These are phyloP conservation scores for Drosophila engyochracea DNA, from an alignment of 2,888 invertebrate genomes.

Conservation along the genomic window DNA sequence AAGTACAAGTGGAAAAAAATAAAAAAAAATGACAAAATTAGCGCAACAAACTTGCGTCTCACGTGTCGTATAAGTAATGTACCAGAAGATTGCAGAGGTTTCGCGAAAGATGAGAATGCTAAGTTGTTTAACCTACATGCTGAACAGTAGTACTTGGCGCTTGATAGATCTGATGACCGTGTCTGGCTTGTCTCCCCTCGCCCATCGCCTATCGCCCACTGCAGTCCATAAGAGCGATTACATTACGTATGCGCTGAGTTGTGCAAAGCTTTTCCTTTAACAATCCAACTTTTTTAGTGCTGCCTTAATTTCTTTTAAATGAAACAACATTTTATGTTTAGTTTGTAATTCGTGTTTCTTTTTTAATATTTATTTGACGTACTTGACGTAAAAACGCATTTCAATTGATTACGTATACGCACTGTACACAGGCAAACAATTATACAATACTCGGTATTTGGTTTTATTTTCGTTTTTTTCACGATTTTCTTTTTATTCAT, in stretches of 20 bases:
- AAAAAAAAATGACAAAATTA: constrained; percentile 60
- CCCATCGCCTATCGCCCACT: background rate
- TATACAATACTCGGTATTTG: constrained; percentile 63
- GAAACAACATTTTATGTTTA: constrained; percentile 16
- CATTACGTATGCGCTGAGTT: constrained; percentile 60
- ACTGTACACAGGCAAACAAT: constrained; percentile 56
- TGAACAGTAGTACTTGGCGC: constrained; percentile 41
- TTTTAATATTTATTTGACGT: constrained; percentile 55
- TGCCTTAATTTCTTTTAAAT: background rate
- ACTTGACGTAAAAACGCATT: constrained; percentile 21
- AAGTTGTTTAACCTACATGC: constrained; percentile 63
- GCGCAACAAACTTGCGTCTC: constrained; percentile 59
- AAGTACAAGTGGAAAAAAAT: background rate
- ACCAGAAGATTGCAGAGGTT: constrained; percentile 25
- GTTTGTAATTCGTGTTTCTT: constrained; percentile 24
- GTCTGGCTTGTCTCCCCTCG: too few species aligned
- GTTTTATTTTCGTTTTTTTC: constrained; percentile 39
- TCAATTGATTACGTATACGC: constrained; percentile 58
- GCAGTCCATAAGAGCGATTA: constrained; percentile 42
- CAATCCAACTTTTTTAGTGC: background rate
- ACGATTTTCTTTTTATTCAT: constrained; percentile 17
- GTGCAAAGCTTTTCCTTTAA: constrained; percentile 12
- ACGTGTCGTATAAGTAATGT: constrained; percentile 67
- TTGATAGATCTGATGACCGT: constrained; percentile 51
- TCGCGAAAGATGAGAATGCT: constrained; percentile 44